phyloP scores from a whole-genome alignment of 2,113 vertebrate genomes.

The Marcusenius ussheri region DNA sequence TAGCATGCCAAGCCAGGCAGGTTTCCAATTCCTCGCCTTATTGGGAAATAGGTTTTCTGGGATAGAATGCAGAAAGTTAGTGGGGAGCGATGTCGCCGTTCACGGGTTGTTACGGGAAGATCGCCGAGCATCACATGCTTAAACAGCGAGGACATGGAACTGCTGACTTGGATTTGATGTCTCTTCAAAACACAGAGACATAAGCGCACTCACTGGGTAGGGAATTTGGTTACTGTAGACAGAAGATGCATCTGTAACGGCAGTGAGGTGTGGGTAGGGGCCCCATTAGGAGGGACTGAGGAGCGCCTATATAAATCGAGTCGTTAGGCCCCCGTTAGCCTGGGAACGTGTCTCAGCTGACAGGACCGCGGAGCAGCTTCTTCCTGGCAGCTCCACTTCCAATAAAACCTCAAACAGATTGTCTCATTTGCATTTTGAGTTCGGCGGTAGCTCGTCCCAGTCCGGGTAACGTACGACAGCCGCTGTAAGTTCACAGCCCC shows the following conservation, averaged over 20 bases:
- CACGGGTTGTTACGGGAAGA: conserved; percentile 57
- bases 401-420: conserved; percentile 97
- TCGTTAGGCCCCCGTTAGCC: conserved; percentile 97
- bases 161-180: conserved; percentile 53
- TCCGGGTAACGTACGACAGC: conserved; percentile 30
- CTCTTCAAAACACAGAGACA: conserved; percentile 48
- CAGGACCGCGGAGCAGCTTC: conserved; percentile 71
- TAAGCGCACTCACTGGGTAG: conserved; percentile 63
- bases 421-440: conserved; percentile 86
- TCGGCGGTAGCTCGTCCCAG: conserved; percentile 77
- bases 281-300: conserved; percentile 81
- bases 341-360: conserved; percentile 91
- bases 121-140: conserved; percentile 59
- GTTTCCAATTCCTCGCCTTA: conserved; percentile 67
- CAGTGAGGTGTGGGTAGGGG: conserved; percentile 83
- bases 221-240: conserved; percentile 78
- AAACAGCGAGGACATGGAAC: conserved; percentile 59
- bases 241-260: conserved; percentile 50
- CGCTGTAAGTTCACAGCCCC: background rate
- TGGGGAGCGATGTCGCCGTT: conserved; percentile 45
- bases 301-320: conserved; percentile 86
- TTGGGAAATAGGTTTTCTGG: conserved; percentile 76
- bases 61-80: conserved; percentile 71
- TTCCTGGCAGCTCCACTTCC: conserved; percentile 79
- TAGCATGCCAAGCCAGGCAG: conserved; percentile 50